Evolutionary conservation across 2,113 vertebrate genomes (phyloP).

Genomic region (Channa maculata): DNA sequence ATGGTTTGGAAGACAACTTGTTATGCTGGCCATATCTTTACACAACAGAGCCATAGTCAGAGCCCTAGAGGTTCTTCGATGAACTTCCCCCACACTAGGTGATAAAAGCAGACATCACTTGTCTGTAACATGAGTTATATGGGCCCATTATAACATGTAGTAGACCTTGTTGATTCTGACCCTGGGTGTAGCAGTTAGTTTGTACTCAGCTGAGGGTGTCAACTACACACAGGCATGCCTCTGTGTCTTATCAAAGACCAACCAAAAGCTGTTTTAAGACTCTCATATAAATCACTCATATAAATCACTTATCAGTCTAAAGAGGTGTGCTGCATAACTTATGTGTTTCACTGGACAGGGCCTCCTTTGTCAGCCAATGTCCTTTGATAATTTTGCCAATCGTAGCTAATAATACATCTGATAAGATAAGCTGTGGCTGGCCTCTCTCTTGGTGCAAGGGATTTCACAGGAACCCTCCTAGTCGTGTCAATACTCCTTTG

Average conservation of each 20-base stretch:
- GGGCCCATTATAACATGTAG: constrained; percentile 50
- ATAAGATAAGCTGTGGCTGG: constrained; percentile 82
- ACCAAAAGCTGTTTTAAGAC: constrained; percentile 64
- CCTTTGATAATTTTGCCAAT: constrained; percentile 89
- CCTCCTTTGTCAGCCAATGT: constrained; percentile 76
- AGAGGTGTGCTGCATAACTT: constrained; percentile 71
- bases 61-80: neutral
- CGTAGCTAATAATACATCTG: constrained; percentile 83
- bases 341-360: constrained; percentile 39
- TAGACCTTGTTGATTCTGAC: constrained; percentile 55
- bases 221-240: constrained; percentile 52
- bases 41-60: constrained; percentile 7
- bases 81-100: constrained; percentile 5
- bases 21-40: neutral
- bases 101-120: constrained; percentile 47
- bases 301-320: constrained; percentile 76
- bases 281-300: constrained; percentile 78
- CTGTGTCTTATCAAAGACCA: constrained; percentile 70
- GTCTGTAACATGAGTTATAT: constrained; percentile 59
- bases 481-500: constrained; percentile 80
- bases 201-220: constrained; percentile 61
- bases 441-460: constrained; percentile 65
- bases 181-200: constrained; percentile 42
- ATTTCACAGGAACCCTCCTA: constrained; percentile 64
- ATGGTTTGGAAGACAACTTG: constrained; percentile 10